Evolutionary conservation across 2,888 invertebrate genomes (phyloP), one percentile per base, ranked within the genome.

Genomic region (Junonia oenone): DNA sequence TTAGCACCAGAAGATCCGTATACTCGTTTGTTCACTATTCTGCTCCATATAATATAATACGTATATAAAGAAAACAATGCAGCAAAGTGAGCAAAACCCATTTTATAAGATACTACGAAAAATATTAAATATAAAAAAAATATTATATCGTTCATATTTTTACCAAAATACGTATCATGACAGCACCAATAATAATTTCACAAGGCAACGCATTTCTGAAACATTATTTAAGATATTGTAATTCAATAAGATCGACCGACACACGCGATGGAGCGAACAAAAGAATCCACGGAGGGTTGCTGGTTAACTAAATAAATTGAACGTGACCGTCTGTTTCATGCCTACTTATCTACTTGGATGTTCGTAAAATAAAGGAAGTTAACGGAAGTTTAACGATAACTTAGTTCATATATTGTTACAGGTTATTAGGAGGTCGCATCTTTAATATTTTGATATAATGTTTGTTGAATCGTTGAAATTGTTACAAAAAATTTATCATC

Each of bases 261-360:
- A 45, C 48, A 56, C 50, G 56, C 51, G 50, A 56, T 58, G 55
- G 53, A 51, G 33, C 38, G 52, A 55, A 57, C 55, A 56, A 55
- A 53, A 57, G 55, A 38, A 17, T 17, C 58, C 59, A 55, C 57
- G 54, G 57, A 57, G 48, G 51, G 45, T 45, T 46, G 51, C 46
- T 47, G 51, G 53, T 52, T 61, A 61, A 59, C 62, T 59, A 59
- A 63, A 59, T 63, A 63, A 58, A 62, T 56, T 61, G 59, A 47
- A 63, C 63, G 63, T 63, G 63, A 59, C 61, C 53, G 59, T 50
- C 61, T 58, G 51, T 55, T 58, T 63, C 59, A 58, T 58, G 54
- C 51, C 56, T 58, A 51, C 58, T 55, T 58, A 56, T 56, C 46
- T 54, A 45, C 52, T 60, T 57, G 55, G 50, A 45, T 53, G 45